A percentile compares a stretch with the other conserved stretches of the same genome.
Conservation (phyloP, 1,140 invertebrate species). For the Eciton burchellii region DNA sequence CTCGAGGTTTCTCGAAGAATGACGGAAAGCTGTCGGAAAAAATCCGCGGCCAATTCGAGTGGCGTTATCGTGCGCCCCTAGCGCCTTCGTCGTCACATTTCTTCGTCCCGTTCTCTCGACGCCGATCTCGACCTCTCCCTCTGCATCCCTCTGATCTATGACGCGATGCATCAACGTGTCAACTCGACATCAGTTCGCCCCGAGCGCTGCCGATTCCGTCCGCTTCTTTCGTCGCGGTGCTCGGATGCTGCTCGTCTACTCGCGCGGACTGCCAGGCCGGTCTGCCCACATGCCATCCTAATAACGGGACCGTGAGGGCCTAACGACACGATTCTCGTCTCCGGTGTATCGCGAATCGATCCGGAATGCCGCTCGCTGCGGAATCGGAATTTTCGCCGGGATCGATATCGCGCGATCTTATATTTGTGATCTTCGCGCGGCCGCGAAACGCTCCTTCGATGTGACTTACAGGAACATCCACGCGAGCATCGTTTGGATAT, state of each 20-base stretch:
- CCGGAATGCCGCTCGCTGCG: constrained; percentile 1
- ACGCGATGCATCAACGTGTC: constrained; percentile 71
- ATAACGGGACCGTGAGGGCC: constrained; percentile 74
- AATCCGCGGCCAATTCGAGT: constrained; percentile 29
- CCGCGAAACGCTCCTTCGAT: too few relatives aligned
- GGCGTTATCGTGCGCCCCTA: constrained; percentile 39
- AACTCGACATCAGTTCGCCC: constrained; percentile 42
- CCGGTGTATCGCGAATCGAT: constrained; percentile 50
- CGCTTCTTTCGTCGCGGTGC: constrained; percentile 40
- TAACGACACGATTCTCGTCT: constrained; percentile 73
- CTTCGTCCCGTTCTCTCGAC: not conserved
- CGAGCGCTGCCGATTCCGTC: constrained; percentile 53
- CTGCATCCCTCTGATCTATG: constrained; percentile 73
- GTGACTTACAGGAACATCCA: too few relatives aligned
- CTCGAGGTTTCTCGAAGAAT: constrained; percentile 39
- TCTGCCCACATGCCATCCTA: constrained; percentile 74
- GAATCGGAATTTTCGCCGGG: not conserved
- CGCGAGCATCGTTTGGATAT: not conserved
- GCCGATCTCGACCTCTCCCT: constrained; percentile 48
- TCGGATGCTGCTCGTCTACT: constrained; percentile 35
- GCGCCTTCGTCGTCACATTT: constrained; percentile 11
- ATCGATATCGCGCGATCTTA: too few relatives aligned
- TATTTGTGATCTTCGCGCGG: too few relatives aligned
- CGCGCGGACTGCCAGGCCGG: constrained; percentile 45
- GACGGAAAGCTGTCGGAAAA: constrained; percentile 58